Conservation (phyloP, 2,797 vertebrate genomes). For the Iguana delicatissima region DNA sequence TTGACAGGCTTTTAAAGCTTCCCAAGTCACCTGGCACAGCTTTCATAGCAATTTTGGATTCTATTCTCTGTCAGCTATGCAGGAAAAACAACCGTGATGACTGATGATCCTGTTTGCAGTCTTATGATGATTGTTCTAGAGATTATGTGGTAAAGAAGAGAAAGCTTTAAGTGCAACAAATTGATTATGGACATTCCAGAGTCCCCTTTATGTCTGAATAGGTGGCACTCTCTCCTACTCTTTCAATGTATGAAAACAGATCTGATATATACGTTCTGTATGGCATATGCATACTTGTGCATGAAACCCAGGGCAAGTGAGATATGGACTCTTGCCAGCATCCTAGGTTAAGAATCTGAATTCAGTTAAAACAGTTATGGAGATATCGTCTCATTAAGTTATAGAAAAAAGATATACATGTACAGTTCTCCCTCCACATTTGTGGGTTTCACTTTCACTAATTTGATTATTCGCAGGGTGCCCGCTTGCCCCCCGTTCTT, state of each 20-base stretch:
- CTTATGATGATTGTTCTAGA: conserved; percentile 16
- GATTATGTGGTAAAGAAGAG: conserved; percentile 15
- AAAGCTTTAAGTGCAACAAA: background rate
- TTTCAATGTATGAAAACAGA: background rate
- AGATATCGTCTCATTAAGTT: too few species aligned
- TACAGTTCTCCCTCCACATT: too few species aligned
- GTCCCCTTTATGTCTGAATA: background rate
- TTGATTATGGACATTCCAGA: conserved; percentile 18
- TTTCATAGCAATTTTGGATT: conserved; percentile 6
- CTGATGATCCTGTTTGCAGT: background rate
- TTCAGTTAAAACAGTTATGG: background rate
- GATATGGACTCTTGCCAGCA: background rate
- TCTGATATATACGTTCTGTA: background rate
- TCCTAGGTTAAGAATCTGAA: background rate
- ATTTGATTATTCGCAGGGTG: too few species aligned
- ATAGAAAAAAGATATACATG: too few species aligned
- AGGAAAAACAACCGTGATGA: background rate
- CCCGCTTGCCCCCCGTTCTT: too few species aligned
- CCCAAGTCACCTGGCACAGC: background rate
- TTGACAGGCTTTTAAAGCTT: conserved; percentile 28
- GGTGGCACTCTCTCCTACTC: background rate
- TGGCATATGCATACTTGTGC: background rate
- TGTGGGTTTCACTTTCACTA: too few species aligned
- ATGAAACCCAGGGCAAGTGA: background rate
- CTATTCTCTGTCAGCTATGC: conserved; percentile 10